Percentiles rank a stretch among this genome's conserved stretches.
Evolutionary conservation across 2,797 vertebrate genomes (phyloP).

Genomic region (Pagetopsis macropterus): DNA sequence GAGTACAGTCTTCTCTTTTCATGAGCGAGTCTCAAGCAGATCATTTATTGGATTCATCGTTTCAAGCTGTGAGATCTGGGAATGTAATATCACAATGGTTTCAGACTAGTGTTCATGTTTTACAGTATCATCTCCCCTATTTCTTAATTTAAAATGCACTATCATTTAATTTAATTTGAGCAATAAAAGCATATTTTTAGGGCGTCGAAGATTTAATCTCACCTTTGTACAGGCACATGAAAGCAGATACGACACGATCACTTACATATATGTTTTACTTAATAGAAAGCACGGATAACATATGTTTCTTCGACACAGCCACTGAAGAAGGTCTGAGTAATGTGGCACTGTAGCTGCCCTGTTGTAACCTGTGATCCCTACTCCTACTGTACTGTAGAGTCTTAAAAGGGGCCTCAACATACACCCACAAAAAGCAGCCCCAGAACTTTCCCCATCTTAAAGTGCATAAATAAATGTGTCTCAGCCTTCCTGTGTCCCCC

Average conservation of each 20-base stretch:
- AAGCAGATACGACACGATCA: background rate
- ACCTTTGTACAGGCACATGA: background rate
- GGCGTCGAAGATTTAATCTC: background rate
- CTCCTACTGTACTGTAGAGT: slow-evolving; percentile 18
- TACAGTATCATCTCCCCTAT: background rate
- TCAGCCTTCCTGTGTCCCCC: slow-evolving; percentile 51
- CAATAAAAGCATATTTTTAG: background rate
- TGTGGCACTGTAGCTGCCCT: background rate
- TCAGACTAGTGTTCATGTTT: slow-evolving; percentile 16
- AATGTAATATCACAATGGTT: background rate
- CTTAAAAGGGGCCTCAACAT: slow-evolving; percentile 33
- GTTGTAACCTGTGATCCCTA: background rate
- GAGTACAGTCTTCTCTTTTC: slow-evolving; percentile 30
- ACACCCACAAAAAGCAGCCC: slow-evolving; percentile 45
- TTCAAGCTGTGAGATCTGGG: slow-evolving; percentile 9
- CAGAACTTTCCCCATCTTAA: slow-evolving; percentile 40
- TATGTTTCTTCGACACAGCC: background rate
- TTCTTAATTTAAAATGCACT: slow-evolving; percentile 9
- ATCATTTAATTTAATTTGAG: no score
- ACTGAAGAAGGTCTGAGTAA: background rate
- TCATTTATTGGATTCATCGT: slow-evolving; percentile 33
- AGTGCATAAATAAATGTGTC: slow-evolving; percentile 62
- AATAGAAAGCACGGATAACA: background rate
- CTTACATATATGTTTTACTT: background rate
- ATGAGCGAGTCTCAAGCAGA: slow-evolving; percentile 17